phyloP scores from a whole-genome alignment of 2,797 vertebrate species.

The Amblyraja radiata region DNA sequence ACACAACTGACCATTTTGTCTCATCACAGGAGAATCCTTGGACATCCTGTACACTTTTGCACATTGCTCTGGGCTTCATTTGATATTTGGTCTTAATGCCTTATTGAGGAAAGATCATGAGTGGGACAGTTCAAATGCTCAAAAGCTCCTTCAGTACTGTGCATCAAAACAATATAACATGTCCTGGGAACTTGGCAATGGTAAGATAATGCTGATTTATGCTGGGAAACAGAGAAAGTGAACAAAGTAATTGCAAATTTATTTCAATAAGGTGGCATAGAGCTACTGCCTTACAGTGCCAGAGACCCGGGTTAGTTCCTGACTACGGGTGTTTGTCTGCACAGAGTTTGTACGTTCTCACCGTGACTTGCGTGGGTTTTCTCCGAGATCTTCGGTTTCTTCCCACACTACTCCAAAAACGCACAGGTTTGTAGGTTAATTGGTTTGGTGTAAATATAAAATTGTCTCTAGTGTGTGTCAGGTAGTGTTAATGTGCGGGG shows the following conservation, averaged over 20 bases:
- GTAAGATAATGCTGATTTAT: constrained; percentile 50
- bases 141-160: constrained; percentile 70
- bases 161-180: constrained; percentile 64
- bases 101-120: constrained; percentile 65
- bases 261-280: background rate
- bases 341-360: no score
- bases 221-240: no score
- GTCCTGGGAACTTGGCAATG: constrained; percentile 93
- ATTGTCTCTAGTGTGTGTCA: no score
- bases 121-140: constrained; percentile 81
- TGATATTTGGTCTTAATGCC: constrained; percentile 88
- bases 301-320: no score
- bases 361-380: no score
- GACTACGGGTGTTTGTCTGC: no score
- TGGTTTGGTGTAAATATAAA: no score
- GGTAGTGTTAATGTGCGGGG: no score
- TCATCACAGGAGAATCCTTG: constrained; percentile 63
- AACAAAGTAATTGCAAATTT: background rate
- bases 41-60: constrained; percentile 77
- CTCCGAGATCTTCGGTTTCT: no score
- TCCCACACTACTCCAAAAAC: no score
- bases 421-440: no score
- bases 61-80: constrained; percentile 71
- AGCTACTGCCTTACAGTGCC: no score
- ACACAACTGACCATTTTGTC: background rate